Evolutionary conservation across 1,140 invertebrate species (phyloP).

Genomic region (Drosophila fuyamai): DNA sequence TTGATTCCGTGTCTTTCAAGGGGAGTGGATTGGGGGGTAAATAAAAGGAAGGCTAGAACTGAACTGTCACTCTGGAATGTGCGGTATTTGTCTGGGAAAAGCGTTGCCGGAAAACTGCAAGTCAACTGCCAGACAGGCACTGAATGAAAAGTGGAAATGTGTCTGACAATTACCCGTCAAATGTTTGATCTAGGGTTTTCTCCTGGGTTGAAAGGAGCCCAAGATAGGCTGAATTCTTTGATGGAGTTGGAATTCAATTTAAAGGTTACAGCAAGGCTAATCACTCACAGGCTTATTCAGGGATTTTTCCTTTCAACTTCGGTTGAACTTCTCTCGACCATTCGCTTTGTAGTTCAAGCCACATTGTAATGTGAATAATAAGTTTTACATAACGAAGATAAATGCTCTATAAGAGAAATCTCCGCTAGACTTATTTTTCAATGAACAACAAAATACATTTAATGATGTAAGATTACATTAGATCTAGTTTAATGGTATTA

Average conservation of each 20-base stretch:
- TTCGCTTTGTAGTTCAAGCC: neutral
- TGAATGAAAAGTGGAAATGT: conserved; percentile 53
- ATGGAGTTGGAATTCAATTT: conserved; percentile 37
- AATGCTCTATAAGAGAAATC: no score
- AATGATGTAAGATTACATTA: no score
- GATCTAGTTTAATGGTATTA: no score
- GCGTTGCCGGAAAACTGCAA: conserved; percentile 65
- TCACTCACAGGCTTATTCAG: conserved; percentile 10
- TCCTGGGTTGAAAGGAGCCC: conserved; percentile 4
- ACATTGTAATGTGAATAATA: neutral
- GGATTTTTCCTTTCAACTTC: conserved; percentile 1
- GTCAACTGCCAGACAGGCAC: conserved; percentile 51
- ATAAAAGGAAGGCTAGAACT: conserved; percentile 36
- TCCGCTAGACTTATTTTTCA: no score
- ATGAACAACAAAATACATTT: no score
- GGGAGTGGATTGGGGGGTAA: neutral
- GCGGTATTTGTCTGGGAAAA: conserved; percentile 64
- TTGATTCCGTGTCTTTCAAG: conserved; percentile 40
- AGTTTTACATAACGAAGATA: neutral
- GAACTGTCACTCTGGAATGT: conserved; percentile 77
- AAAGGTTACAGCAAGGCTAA: conserved; percentile 25
- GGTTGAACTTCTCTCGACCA: neutral
- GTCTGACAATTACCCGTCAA: conserved; percentile 75
- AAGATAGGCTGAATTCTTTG: conserved; percentile 15
- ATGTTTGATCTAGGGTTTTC: conserved; percentile 68